Evolutionary conservation across 1,140 invertebrate genomes (phyloP), one percentile per base, ranked within the genome.

Genomic region (Hydropsyche tenuis): DNA sequence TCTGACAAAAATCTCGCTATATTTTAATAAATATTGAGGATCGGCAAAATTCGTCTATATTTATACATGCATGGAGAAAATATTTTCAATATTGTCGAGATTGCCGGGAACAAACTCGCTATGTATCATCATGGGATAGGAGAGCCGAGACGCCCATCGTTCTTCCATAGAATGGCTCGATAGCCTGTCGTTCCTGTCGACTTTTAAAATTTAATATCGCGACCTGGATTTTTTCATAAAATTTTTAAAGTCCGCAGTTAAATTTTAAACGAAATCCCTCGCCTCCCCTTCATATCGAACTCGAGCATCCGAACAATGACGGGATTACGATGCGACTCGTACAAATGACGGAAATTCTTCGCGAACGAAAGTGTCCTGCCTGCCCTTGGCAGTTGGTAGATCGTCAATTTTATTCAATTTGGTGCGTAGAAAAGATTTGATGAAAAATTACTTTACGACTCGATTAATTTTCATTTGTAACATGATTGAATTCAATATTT

Each of bases 121-220:
- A 70, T 56, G 68, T 70, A 70, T 70, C 68, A 56, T n/a, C 68
- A 56, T n/a, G 68, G 68, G 45, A 56, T n/a, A 46, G 68, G 20
- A 23, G 23, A 20, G 4, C 27, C 43, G 16, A 68, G 65, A 23
- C 68, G 48, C 51, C 56, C 68, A 56, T 70, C 68, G 46, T 56
- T 56, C 68, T 56, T 70, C 27, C 20, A 27, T 27, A 51, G 45
- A 69, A 69, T 18, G 68, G 64, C 72, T 73, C 48, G 65, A 56
- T 69, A 65, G 16, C 27, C 73, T 71, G 73, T 64, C 73, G 68
- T 45, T 51, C 48, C 37, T 42, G 37, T 71, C 73, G 45, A 74
- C 62, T 70, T 74, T 74, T 65, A 74, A 74, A 74, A 74, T 74
- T 74, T 74, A 70, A 74, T 74, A 74, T 74, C 68, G 48, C 68